Evolutionary conservation across 37 sponge, comb jelly and placozoan species (phyloP), one percentile per base, ranked within the genome.

Genomic region (Ephydatia muelleri): DNA sequence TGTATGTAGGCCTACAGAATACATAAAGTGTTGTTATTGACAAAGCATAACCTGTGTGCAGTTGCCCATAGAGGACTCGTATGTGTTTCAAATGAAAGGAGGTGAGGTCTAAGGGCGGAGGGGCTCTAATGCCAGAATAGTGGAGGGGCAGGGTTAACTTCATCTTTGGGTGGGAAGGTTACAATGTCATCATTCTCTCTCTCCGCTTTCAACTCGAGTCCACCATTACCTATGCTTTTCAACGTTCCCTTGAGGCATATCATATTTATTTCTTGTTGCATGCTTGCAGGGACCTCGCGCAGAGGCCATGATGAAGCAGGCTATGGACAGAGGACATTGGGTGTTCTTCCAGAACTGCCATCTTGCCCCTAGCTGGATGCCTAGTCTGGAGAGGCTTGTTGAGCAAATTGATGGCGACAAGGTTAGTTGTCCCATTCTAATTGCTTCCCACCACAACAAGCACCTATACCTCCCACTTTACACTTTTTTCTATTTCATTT

Each of bases 331-430:
- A 64, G 98, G 98, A 5, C 68, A 85, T 65, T 98, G 98, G 98
- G 95, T 98, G 28, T 95, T 98, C 95, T 96, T 98, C 85, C 98
- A 98, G 84, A 98, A 98, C 82, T 98, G 98, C 85, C 98, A 98
- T 80, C 85, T 98, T 0, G 72, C 98, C 78, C 96, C 98, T 32
- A 92, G 93, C 79, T 98, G 96, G 96, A 98, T 98, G 98, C 94
- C 98, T 35, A 73, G 90, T 19, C 84, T 98, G 64, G 98, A 98
- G 86, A 84, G 94, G 65, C 93, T 98, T n/a, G 88, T 94, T 22
- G 99, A 98, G 83, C 92, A 96, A 38, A 94, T 98, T 27, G 96
- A 98, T 71, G 73, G 84, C 69, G 92, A 95, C 76, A 94, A 89
- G 82, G 97, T 96, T 73, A 11, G 80, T 27, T 22, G 2, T 19